Conservation (phyloP, 2,888 invertebrate species). For the Cylloceria caligata region DNA sequence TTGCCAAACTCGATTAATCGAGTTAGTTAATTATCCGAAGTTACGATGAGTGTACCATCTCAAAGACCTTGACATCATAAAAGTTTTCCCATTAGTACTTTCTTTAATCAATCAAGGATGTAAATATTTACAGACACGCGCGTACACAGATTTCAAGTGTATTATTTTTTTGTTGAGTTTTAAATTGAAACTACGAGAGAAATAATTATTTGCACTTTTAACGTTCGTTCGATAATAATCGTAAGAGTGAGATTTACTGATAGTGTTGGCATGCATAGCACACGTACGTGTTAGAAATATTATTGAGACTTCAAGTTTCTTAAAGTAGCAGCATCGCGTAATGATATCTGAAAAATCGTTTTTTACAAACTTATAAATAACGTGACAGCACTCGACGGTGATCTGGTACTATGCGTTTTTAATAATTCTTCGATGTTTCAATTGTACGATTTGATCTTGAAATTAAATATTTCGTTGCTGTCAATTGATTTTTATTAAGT, state of each 20-base stretch:
- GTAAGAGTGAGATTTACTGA: constrained; percentile 44
- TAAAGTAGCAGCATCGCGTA: background rate
- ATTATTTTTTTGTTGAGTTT: too few relatives aligned
- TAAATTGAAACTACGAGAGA: constrained; percentile 17
- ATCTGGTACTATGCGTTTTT: background rate
- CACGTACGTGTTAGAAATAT: constrained; percentile 11
- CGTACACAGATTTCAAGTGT: constrained; percentile 26
- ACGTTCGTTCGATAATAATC: constrained; percentile 34
- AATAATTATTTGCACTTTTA: constrained; percentile 21
- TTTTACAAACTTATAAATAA: too few relatives aligned
- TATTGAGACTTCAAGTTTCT: background rate
- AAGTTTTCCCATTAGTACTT: constrained; percentile 50
- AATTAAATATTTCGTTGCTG: background rate
- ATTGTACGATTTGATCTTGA: background rate
- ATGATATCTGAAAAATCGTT: too few relatives aligned
- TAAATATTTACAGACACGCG: constrained; percentile 43
- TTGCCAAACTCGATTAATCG: constrained; percentile 83
- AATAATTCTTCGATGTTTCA: background rate
- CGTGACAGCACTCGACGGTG: too few relatives aligned
- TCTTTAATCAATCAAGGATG: constrained; percentile 55
- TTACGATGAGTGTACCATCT: constrained; percentile 66
- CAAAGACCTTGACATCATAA: constrained; percentile 34
- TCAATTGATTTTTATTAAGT: background rate
- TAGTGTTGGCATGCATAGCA: constrained; percentile 11
- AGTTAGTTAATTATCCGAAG: constrained; percentile 79